These are phyloP conservation scores for Polia nebulosa DNA, from an alignment of 2,888 invertebrate species.

Conservation along the genomic window DNA sequence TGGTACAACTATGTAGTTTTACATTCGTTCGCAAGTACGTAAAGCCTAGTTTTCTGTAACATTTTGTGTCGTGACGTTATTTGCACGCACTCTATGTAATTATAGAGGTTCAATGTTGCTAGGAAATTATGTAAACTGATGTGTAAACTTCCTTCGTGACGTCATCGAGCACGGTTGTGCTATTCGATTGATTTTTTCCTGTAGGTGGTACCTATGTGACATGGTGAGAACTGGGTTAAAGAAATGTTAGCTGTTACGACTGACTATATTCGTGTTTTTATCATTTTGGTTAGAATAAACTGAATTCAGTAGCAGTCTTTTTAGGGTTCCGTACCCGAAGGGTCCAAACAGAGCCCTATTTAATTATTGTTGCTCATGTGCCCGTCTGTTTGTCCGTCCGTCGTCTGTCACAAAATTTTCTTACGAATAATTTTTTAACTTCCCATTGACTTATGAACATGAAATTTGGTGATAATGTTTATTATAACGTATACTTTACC, in stretches of 20 bases:
- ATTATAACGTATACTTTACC: too few species aligned
- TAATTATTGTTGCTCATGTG: too few species aligned
- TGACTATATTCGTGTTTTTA: too few species aligned
- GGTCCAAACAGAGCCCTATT: too few species aligned
- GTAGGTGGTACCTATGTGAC: neutral
- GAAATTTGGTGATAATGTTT: too few species aligned
- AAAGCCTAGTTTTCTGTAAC: constrained; percentile 15
- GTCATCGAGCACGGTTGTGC: constrained; percentile 24
- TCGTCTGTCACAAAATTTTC: too few species aligned
- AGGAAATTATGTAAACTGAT: constrained; percentile 48
- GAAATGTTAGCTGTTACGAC: neutral
- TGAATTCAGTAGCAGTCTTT: too few species aligned
- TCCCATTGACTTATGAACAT: too few species aligned
- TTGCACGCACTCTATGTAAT: constrained; percentile 56
- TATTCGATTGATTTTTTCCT: constrained; percentile 22
- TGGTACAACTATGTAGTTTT: neutral
- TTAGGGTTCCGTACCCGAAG: too few species aligned
- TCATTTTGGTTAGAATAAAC: too few species aligned
- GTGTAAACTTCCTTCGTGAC: constrained; percentile 31
- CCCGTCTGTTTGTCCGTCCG: too few species aligned
- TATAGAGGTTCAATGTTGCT: constrained; percentile 20
- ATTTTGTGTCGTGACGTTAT: constrained; percentile 46
- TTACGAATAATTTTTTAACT: too few species aligned
- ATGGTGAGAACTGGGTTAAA: neutral
- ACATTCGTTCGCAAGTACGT: neutral